Base-by-base conservation (phyloP, 2,113 vertebrate species). In the Brachyhypopomus gauderio region DNA sequence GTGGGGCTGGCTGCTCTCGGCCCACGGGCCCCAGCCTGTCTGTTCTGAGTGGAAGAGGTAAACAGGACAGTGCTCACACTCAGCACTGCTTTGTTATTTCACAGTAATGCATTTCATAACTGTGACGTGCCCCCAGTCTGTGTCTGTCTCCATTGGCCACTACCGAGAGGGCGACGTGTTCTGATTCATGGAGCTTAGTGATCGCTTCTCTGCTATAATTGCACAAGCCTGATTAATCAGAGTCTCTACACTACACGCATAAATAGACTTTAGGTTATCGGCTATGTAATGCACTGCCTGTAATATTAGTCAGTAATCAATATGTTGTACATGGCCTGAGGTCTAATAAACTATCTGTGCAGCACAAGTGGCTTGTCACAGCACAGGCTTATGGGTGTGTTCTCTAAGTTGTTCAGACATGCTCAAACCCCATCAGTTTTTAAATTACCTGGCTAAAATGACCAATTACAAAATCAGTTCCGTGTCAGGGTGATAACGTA, bases 51-150 rank as follows among this genome's bases (percentile, higher is more conserved):
- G 19, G 80, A 55, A 5, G 73, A 75, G 34, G 52, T 52, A 75
- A 71, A 76, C 73, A 69, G n/a, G 25, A 3, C 30, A 38, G 30
- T 5, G 79, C 64, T 52, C 66, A 59, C 66, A 25, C 77, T 4
- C 45, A 78, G 64, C 48, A 56, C 59, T 48, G 69, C 48, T 67
- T 69, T 79, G 77, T 79, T 70, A 79, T 71, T 71, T 59, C 52
- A 71, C 77, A 79, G 34, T 34, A 34, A 23, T 5, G 2, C 77
- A 71, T 71, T 71, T 71, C 66, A 59, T 71, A 70, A 79, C 63
- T 69, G 30, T 56, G 63, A 78, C 64, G 69, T 66, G 34, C n/a
- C 36, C 45, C 30, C 66, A 59, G 48, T 78, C 64, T 78, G 77
- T 58, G 70, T 70, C 34, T 70, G 41, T 69, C 66, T 11, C 19